A percentile compares a stretch with the other conserved stretches of the same genome.
Conservation (phyloP, 2,888 invertebrate genomes). For the Plagiodera versicolora region DNA sequence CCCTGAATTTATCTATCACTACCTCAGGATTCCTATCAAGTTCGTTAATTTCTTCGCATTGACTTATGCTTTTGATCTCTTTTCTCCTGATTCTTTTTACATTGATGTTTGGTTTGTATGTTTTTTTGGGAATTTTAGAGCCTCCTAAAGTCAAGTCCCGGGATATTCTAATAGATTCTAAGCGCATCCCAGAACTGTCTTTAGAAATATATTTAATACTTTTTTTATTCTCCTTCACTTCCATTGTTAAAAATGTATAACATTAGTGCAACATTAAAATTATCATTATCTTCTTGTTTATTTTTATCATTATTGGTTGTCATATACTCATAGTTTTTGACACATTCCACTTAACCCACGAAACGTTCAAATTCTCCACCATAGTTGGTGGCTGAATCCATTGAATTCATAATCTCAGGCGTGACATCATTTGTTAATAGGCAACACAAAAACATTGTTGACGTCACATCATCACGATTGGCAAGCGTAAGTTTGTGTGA, state of each 20-base stretch:
- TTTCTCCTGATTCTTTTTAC: slow-evolving; percentile 47
- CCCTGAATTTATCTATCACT: slow-evolving; percentile 21
- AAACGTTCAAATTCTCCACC: too few species aligned
- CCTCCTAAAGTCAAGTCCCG: slow-evolving; percentile 50
- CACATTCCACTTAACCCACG: too few species aligned
- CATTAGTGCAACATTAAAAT: not conserved
- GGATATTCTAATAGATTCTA: slow-evolving; percentile 46
- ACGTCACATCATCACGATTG: too few species aligned
- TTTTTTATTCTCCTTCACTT: slow-evolving; percentile 20
- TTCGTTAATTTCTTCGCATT: slow-evolving; percentile 12
- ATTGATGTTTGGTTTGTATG: slow-evolving; percentile 51
- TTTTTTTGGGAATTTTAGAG: slow-evolving; percentile 46
- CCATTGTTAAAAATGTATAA: slow-evolving; percentile 12
- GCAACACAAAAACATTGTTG: too few species aligned
- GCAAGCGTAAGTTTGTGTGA: too few species aligned
- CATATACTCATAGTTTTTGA: too few species aligned
- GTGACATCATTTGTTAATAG: too few species aligned
- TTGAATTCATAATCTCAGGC: too few species aligned
- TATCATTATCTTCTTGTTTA: too few species aligned
- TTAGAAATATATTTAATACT: slow-evolving; percentile 22
- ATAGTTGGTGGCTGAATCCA: too few species aligned
- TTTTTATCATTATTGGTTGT: too few species aligned
- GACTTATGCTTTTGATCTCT: slow-evolving; percentile 38
- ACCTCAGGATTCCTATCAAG: slow-evolving; percentile 1
- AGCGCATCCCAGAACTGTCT: slow-evolving; percentile 30